phyloP scores from a whole-genome alignment of 2,113 vertebrate genomes.

The Turnix velox region DNA sequence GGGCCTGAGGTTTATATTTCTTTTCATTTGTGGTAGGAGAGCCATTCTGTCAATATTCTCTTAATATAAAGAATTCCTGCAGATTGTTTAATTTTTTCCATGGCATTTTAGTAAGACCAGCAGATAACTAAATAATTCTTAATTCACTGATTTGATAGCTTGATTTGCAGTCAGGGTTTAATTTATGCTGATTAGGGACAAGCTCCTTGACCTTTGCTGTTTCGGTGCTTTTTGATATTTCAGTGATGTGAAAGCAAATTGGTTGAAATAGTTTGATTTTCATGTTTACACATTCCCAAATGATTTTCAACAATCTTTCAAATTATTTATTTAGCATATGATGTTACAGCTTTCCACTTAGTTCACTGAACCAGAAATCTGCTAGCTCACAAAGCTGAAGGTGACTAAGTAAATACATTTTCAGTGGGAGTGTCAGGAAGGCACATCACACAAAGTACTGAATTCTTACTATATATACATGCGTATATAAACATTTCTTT shows the following conservation, averaged over 20 bases:
- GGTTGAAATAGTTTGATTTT: background rate
- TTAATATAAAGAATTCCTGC: conserved; percentile 40
- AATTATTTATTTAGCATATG: background rate
- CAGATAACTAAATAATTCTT: conserved; percentile 4
- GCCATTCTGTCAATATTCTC: conserved; percentile 11
- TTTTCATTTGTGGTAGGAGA: conserved; percentile 22
- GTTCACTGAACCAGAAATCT: background rate
- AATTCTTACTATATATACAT: background rate
- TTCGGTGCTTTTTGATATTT: background rate
- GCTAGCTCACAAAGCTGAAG: background rate
- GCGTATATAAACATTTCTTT: background rate
- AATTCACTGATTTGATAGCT: conserved; percentile 1
- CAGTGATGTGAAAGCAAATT: background rate
- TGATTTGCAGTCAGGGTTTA: conserved; percentile 44
- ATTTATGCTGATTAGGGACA: background rate
- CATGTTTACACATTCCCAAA: background rate
- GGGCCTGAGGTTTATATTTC: background rate
- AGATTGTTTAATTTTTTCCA: background rate
- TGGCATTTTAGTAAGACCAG: background rate
- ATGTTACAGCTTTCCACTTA: background rate
- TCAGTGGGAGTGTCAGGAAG: background rate
- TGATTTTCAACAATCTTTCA: background rate
- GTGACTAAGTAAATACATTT: background rate
- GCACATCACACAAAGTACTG: background rate
- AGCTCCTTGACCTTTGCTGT: background rate